phyloP scores from a whole-genome alignment of 1,140 invertebrate genomes.

The Berghia stephanieae region DNA sequence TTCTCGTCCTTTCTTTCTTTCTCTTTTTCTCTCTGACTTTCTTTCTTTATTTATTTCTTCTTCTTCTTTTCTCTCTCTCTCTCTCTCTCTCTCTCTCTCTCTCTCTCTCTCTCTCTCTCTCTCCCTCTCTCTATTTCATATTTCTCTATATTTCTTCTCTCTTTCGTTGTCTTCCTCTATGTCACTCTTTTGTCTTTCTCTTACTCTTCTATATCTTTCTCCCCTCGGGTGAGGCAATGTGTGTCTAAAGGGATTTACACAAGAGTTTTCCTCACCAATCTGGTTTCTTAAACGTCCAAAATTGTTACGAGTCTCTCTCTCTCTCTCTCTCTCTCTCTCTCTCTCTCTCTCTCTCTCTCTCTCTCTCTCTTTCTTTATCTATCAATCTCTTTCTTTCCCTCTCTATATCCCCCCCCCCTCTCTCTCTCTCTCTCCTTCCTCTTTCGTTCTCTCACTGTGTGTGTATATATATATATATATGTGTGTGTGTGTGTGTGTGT shows the following conservation, averaged over 20 bases:
- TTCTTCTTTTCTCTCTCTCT: constrained; percentile 10
- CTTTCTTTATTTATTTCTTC: not conserved
- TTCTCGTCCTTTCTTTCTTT: not conserved
- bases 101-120: constrained; percentile 23
- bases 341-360: constrained; percentile 20
- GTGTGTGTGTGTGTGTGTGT: no score
- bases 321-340: constrained; percentile 17
- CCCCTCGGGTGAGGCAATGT: no score
- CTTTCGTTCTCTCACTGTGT: not conserved
- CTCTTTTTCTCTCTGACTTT: not conserved
- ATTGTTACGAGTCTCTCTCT: not conserved
- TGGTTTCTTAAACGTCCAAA: no score
- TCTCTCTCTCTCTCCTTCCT: not conserved
- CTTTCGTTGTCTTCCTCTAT: not conserved
- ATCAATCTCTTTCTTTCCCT: not conserved
- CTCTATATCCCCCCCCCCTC: not conserved
- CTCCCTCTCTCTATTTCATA: not conserved
- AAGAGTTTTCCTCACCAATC: no score
- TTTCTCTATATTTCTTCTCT: not conserved
- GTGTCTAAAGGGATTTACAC: no score
- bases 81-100: constrained; percentile 19
- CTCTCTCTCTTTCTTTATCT: not conserved
- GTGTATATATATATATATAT: not conserved
- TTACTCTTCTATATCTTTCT: no score
- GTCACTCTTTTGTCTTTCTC: not conserved